A percentile compares a stretch with the other conserved stretches of the same genome.
phyloP scores from a whole-genome alignment of 2,113 vertebrate genomes.

The Hirundichthys speculiger region DNA sequence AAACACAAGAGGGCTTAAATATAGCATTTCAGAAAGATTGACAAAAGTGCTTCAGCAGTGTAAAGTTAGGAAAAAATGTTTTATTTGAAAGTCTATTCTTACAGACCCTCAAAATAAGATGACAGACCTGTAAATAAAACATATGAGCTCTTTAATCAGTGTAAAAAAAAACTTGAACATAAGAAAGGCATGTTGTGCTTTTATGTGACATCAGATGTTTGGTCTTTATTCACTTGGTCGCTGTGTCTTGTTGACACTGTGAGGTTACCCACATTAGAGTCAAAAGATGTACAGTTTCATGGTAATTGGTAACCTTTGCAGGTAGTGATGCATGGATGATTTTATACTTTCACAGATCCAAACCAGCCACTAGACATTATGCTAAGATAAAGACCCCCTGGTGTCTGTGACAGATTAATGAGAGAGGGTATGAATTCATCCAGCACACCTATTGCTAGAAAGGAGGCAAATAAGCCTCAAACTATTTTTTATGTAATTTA shows the following conservation, averaged over 20 bases:
- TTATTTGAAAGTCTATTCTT: too few relatives aligned
- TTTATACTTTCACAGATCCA: neutral
- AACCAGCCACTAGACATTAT: neutral
- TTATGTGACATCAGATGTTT: too few relatives aligned
- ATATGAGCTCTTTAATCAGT: too few relatives aligned
- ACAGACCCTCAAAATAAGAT: too few relatives aligned
- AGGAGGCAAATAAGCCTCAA: neutral
- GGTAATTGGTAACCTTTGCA: neutral
- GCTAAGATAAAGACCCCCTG: neutral
- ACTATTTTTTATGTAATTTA: neutral
- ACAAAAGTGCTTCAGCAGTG: neutral
- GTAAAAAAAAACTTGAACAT: too few relatives aligned
- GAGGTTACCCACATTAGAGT: neutral
- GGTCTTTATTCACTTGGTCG: neutral
- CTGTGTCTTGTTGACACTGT: neutral
- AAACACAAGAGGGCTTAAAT: neutral
- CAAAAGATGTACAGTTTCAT: neutral
- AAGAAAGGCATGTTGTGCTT: too few relatives aligned
- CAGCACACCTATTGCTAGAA: neutral
- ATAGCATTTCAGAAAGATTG: neutral
- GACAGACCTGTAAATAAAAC: too few relatives aligned
- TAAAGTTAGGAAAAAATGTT: too few relatives aligned
- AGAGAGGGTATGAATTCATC: neutral
- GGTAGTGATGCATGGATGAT: neutral
- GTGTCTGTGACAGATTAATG: neutral